Base-by-base conservation (phyloP, 1,140 invertebrate genomes). In the Idris sp. region DNA sequence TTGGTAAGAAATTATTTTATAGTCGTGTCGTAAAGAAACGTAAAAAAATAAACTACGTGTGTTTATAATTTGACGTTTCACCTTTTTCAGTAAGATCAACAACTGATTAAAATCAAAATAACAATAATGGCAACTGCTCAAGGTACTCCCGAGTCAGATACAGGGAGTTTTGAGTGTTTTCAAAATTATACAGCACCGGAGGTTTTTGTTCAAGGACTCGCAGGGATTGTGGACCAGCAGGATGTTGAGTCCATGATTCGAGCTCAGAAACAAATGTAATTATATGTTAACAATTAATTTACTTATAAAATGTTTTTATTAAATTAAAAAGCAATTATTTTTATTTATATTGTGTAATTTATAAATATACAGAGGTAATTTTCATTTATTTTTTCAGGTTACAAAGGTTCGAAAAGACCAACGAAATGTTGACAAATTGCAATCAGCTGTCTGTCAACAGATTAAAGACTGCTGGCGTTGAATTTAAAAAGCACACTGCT, bases 341-440 rank as follows among this genome's bases (percentile, higher is more conserved):
- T n/a, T n/a, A n/a, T n/a, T n/a, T n/a, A n/a, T n/a, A n/a, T n/a
- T n/a, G n/a, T n/a, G n/a, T n/a, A n/a, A n/a, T 22, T 11, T 41
- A 5, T 11, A 41, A 22, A 22, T 25, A 22, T n/a, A n/a, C n/a
- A 22, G 3, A 22, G 6, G 6, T 22, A 4, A 22, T 22, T 11
- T 11, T 22, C 19, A 41, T 41, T 43, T 7, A n/a, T 62, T 68
- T 79, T 87, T 90, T 30, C 82, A 98, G 97, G 96, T 85, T 98
- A 14, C 94, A 96, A 77, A 89, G 96, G 61, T 98, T 97, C 88
- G 97, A 98, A 80, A 98, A 98, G 81, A 98, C 97, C 1, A 98
- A 98, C 82, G 97, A 98, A 90, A 98, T 98, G 97, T 85, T 98
- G 14, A 93, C 96, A 14, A 98, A 98, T 79, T 98, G 96, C 79